Percentiles rank a stretch among this genome's conserved stretches.
phyloP scores from a whole-genome alignment of 2,113 vertebrate species.

The Mustelus asterias region DNA sequence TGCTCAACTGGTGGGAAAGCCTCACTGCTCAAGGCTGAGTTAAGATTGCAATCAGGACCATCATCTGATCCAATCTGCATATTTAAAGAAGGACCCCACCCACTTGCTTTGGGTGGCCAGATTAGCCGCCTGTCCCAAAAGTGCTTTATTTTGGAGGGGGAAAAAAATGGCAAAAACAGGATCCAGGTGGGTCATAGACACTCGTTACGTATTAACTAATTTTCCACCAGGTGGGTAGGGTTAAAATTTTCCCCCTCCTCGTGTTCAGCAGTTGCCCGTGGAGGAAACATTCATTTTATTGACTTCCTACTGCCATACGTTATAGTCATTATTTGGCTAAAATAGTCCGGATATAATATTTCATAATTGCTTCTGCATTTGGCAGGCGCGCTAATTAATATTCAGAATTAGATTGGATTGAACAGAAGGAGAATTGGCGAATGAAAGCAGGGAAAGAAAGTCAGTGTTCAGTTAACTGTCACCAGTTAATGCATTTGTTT shows the following conservation, averaged over 20 bases:
- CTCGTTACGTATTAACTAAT: neutral
- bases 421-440: neutral
- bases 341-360: neutral
- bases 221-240: neutral
- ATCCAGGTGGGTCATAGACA: neutral
- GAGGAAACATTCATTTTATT: neutral
- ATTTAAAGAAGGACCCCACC: neutral
- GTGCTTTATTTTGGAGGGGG: no score
- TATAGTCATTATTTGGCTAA: neutral
- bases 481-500: neutral
- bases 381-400: neutral
- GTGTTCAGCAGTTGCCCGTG: neutral
- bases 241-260: neutral
- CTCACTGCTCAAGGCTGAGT: neutral
- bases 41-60: neutral
- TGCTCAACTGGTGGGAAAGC: neutral
- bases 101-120: neutral
- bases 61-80: neutral
- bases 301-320: neutral
- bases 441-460: neutral
- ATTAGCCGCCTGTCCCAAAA: neutral
- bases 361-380: neutral
- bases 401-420: neutral
- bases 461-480: neutral
- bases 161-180: neutral